phyloP scores from a whole-genome alignment of 2,888 invertebrate species.

The Autographa pulchrina region DNA sequence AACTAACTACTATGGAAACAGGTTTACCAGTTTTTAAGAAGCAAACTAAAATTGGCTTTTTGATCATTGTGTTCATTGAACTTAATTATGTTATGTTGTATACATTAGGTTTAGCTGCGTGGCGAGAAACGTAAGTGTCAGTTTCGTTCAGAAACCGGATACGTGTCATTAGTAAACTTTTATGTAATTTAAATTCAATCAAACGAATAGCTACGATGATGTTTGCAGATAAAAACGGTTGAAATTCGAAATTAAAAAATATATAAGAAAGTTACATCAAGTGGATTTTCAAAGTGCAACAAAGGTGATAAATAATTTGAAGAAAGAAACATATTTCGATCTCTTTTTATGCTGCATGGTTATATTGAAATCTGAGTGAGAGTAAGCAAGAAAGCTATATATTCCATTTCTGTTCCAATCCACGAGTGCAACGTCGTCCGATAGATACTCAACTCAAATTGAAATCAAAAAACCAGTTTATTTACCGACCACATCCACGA shows the following conservation, averaged over 20 bases:
- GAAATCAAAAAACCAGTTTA: conserved; percentile 86
- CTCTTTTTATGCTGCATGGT: conserved; percentile 24
- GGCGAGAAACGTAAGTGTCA: conserved; percentile 28
- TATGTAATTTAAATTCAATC: background rate
- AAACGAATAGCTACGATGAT: no score
- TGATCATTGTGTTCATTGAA: background rate
- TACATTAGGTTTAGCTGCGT: background rate
- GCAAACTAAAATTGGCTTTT: no score
- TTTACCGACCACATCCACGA: conserved; percentile 78
- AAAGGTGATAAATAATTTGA: background rate
- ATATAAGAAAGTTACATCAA: background rate
- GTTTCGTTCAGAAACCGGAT: conserved; percentile 44
- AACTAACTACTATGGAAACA: no score
- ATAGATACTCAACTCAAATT: conserved; percentile 40
- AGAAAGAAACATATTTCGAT: conserved; percentile 16
- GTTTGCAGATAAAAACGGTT: no score
- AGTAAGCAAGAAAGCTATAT: conserved; percentile 28
- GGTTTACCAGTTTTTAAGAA: no score
- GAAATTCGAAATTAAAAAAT: background rate
- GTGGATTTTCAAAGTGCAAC: background rate
- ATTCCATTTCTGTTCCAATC: conserved; percentile 10
- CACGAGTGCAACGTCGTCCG: conserved; percentile 50
- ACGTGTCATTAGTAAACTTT: background rate
- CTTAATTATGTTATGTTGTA: background rate
- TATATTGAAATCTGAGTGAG: background rate